Evolutionary conservation across 2,113 vertebrate species (phyloP), one percentile per base, ranked within the genome.

Genomic region (Ammodytes dubius): DNA sequence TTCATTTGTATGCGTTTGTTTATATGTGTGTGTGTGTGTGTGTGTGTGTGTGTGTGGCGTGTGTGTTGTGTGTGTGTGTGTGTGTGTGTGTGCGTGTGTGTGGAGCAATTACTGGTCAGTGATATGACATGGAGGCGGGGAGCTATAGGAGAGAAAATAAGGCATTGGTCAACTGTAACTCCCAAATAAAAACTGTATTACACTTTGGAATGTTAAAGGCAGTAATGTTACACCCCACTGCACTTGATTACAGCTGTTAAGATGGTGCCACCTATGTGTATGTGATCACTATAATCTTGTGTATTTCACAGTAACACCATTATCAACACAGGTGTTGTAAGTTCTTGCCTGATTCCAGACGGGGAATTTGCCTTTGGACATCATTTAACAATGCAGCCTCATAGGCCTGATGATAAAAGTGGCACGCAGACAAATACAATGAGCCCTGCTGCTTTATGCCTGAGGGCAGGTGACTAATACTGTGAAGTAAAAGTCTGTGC

Each of bases 141-240:
- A 72, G 77, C 81, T 35, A 35, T 79, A 43, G 50, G 42, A 74
- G 58, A 68, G 68, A 78, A 78, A 84, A 83, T 58, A 43, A 77
- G 64, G 53, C 42, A 61, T 2, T 57, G 74, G 43, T 52, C 13
- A 46, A 12, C 19, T 58, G 69, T 52, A 46, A 49, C 70, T 83
- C 90, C 76, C 71, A 81, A 83, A 79, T 88, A 77, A 70, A 88
- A 86, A 68, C 4, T 63, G 74, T 43, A 83, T 86, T 86, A 65
- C 76, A 74, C 50, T 6, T 10, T 13, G 9, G 52, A 47, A 66
- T 39, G 45, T 53, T 53, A 57, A 77, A 56, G 58, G 69, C 77
- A 60, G 76, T 63, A 66, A 80, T 70, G 74, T 79, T 76, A 71
- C 80, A 79, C 60, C 46, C 84, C 79, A 89, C 49, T 84, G 82